These are phyloP conservation scores for Morpho achilles DNA, from an alignment of 2,888 invertebrate species.

Conservation along the genomic window DNA sequence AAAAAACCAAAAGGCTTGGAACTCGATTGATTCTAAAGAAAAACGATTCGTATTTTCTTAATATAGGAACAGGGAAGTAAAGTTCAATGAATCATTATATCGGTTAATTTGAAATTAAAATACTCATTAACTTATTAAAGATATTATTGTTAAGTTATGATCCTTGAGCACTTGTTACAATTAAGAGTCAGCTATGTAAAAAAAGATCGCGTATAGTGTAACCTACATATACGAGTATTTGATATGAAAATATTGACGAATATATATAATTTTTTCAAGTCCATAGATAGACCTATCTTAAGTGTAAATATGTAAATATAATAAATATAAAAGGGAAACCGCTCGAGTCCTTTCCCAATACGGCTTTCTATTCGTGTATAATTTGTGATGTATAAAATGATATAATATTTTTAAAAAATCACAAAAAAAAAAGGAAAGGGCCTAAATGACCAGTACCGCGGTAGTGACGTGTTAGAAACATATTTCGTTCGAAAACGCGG, in stretches of 20 bases:
- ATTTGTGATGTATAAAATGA: conserved; percentile 58
- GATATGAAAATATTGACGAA: conserved; percentile 16
- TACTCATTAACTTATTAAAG: conserved; percentile 9
- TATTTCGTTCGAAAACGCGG: conserved; percentile 39
- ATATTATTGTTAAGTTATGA: conserved; percentile 3
- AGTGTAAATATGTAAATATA: conserved; percentile 64
- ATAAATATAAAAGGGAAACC: conserved; percentile 35
- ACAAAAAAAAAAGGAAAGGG: conserved; percentile 59
- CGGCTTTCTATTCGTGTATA: conserved; percentile 53
- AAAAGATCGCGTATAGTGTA: conserved; percentile 11
- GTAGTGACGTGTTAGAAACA: conserved; percentile 37
- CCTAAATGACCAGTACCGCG: conserved; percentile 49
- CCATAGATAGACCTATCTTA: conserved; percentile 43
- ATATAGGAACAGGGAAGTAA: conserved; percentile 5
- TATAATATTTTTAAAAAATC: conserved; percentile 31
- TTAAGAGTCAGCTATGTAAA: conserved; percentile 12
- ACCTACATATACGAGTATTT: conserved; percentile 16
- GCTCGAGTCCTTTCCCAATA: conserved; percentile 49
- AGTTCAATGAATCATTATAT: conserved; percentile 4
- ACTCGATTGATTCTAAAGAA: neutral
- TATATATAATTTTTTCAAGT: conserved; percentile 43
- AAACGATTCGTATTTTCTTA: neutral
- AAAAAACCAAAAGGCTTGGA: neutral
- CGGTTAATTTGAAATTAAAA: conserved; percentile 5
- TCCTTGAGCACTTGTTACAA: conserved; percentile 6